phyloP scores from a whole-genome alignment of 2,888 invertebrate species.

The Gastrophysa polygoni region DNA sequence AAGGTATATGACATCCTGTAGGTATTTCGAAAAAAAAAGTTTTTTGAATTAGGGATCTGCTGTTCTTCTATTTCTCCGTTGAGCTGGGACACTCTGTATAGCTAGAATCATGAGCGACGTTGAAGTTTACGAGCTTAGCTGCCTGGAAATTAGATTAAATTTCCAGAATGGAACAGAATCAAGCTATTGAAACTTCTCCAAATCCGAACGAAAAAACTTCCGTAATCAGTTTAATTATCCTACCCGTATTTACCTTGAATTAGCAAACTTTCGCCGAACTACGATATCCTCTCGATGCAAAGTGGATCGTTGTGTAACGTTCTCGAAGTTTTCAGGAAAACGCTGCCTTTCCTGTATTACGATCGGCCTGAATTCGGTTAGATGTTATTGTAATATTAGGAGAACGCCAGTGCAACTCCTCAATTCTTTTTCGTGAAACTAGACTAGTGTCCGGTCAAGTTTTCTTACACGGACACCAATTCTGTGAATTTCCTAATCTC shows the following conservation, averaged over 20 bases:
- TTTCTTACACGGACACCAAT: not conserved
- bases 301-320: constrained; percentile 31
- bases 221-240: constrained; percentile 24
- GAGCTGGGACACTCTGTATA: no score
- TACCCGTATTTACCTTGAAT: constrained; percentile 48
- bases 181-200: not conserved
- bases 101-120: not conserved
- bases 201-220: not conserved
- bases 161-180: not conserved
- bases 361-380: constrained; percentile 20
- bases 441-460: constrained; percentile 13
- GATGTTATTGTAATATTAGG: constrained; percentile 26
- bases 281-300: constrained; percentile 43
- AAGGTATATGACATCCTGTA: no score
- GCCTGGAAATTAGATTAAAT: constrained; percentile 5
- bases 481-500: not conserved
- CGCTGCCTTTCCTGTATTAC: constrained; percentile 18
- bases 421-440: constrained; percentile 24
- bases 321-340: constrained; percentile 37
- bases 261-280: constrained; percentile 47
- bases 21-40: no score
- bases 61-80: no score
- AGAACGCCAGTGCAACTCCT: constrained; percentile 27
- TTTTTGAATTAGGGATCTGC: no score
- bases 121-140: not conserved